phyloP scores from a whole-genome alignment of 2,797 vertebrate species.

The Miichthys miiuy region DNA sequence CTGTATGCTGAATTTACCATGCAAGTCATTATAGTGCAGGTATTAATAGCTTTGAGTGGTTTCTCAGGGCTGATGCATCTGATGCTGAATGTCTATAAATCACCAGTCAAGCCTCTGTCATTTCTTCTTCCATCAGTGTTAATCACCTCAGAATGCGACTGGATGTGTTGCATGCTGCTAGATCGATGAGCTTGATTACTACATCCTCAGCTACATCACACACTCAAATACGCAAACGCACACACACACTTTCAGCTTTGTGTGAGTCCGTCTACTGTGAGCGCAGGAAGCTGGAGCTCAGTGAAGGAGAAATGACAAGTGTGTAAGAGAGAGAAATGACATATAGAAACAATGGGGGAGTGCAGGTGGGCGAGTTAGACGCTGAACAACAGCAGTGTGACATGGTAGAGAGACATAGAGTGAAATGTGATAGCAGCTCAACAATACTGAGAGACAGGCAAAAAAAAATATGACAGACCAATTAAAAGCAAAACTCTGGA shows the following conservation, averaged over 20 bases:
- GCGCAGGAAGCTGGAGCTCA: background rate
- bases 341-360: conserved; percentile 17
- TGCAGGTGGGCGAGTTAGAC: conserved; percentile 9
- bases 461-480: background rate
- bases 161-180: background rate
- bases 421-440: background rate
- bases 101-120: background rate
- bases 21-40: background rate
- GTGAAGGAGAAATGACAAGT: conserved; percentile 16
- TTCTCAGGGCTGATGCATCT: background rate
- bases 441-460: background rate
- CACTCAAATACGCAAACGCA: background rate
- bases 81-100: background rate
- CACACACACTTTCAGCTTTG: background rate
- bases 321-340: background rate
- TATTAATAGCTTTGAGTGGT: background rate
- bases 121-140: conserved; percentile 15
- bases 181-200: conserved; percentile 24
- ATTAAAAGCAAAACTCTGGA: background rate
- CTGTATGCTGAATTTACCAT: background rate
- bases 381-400: conserved; percentile 6
- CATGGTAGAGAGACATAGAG: background rate
- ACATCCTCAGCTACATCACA: background rate
- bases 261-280: background rate
- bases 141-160: conserved; percentile 17